Base-by-base conservation (phyloP, 2,113 vertebrate species). In the Nothoprocta perdicaria region DNA sequence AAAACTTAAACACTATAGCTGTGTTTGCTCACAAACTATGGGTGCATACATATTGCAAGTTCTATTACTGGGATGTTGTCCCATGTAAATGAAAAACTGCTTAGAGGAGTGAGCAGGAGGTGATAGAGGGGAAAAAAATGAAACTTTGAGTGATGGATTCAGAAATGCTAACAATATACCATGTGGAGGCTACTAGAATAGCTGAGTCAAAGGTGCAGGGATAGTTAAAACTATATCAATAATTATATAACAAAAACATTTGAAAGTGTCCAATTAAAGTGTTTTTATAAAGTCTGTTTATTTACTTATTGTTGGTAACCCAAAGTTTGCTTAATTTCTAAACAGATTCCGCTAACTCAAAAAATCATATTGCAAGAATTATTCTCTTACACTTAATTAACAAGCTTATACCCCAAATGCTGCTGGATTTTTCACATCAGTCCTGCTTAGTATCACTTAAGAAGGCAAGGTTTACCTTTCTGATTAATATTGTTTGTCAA, bases 11-110 rank as follows among this genome's bases (percentile, higher is more conserved):
- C 71, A 55, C 22, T 45, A 7, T 65, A 45, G 13, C 52, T 78
- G 23, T 69, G 40, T 92, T 92, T 95, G 87, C 96, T 95, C 76
- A 89, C 87, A 68, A 89, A 68, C 89, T 85, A 65, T 89, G 79
- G 94, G 92, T 94, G 53, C 76, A 15, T 80, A 52, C 82, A 58
- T 92, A 50, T 71, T 52, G 89, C 57, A 61, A 38, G 22, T 72
- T 93, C 43, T 71, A 13, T 61, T 75, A 24, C 40, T 78, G 12
- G 19, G 15, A 7, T 78, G 13, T 67, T 91, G 35, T 38, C 46
- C 82, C 35, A 38, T 38, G 35, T 38, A 38, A 38, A 14, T 80
- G 29, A 65, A 87, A 86, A 91, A 85, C 18, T 35, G 12, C 67
- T 76, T 27, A 26, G 29, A 84, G 46, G 14, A 74, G n/a, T 60